Base-by-base conservation (phyloP, 1,140 invertebrate genomes). In the Drosophila pallidifrons region DNA sequence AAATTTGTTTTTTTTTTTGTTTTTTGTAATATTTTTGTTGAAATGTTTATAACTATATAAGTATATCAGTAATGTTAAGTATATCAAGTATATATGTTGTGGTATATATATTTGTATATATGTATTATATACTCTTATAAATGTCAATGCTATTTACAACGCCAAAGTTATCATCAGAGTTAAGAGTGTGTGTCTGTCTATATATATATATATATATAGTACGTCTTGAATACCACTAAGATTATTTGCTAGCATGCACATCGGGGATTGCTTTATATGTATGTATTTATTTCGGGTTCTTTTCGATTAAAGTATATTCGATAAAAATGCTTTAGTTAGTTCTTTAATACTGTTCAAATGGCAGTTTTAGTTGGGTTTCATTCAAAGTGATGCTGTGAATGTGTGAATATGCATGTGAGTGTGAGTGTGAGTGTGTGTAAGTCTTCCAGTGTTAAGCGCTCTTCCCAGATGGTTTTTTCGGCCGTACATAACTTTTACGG, bases 81-180 rank as follows among this genome's bases (percentile, higher is more conserved):
- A 16, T 58, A 66, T 54, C 10, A 11, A 41, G 47, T 41, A 43
- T 65, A 52, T 49, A 28, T 49, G 43, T 35, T 43, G 3, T 7
- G 30, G 16, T 68, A 16, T 52, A 38, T 58, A 13, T 32, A 25
- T 38, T 11, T 59, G 16, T 57, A 16, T 55, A 54, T 65, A 65
- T 58, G 41, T 64, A 47, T 59, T 6, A 15, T 64, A 1, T 51
- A n/a, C 20, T 20, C 20, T 20, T 60, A 68, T 75, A 66, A 65
- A 61, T 68, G 76, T 52, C 41, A 73, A 70, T 82, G 69, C 79
- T 87, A 87, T 88, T 35, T 87, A 87, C 82, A 87, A 79, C 75
- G 67, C 52, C 59, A 25, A 20, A 30, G 57, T 70, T 68, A 45
- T 47, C 47, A 25, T 20, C 30, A 60, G 46, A 38, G 46, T 60